These are phyloP conservation scores for Scaptomyza tumidula DNA, from an alignment of 2,888 invertebrate species.

Conservation along the genomic window DNA sequence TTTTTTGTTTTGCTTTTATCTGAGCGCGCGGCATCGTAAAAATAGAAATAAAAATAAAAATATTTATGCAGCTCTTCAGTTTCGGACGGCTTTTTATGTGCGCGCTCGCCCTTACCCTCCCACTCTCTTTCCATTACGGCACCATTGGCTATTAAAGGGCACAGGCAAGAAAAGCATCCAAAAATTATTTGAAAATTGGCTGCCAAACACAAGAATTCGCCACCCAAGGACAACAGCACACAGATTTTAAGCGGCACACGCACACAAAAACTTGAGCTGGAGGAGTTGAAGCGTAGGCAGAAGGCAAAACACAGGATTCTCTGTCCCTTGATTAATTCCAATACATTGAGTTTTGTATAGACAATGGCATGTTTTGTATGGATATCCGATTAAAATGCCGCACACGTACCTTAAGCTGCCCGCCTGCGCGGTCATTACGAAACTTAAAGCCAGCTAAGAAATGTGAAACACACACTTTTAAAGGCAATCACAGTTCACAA, in stretches of 20 bases:
- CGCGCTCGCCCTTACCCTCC: conserved; percentile 29
- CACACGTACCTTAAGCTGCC: conserved; percentile 33
- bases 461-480: conserved; percentile 22
- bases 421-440: conserved; percentile 11
- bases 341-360: conserved; percentile 73
- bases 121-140: conserved; percentile 29
- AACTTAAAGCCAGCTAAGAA: conserved; percentile 28
- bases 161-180: conserved; percentile 13
- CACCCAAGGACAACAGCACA: conserved; percentile 53
- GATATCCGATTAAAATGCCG: conserved; percentile 67
- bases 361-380: conserved; percentile 67
- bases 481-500: conserved; percentile 50
- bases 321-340: conserved; percentile 70
- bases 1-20: conserved; percentile 27
- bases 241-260: conserved; percentile 44
- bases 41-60: conserved; percentile 70
- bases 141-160: conserved; percentile 67
- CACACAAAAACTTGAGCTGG: conserved; percentile 4
- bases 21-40: conserved; percentile 60
- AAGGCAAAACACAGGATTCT: conserved; percentile 16
- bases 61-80: conserved; percentile 68
- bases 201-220: conserved; percentile 39
- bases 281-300: neutral
- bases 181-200: conserved; percentile 63
- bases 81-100: conserved; percentile 56